phyloP scores from a whole-genome alignment of 2,113 vertebrate species.

The Helogale parvula region DNA sequence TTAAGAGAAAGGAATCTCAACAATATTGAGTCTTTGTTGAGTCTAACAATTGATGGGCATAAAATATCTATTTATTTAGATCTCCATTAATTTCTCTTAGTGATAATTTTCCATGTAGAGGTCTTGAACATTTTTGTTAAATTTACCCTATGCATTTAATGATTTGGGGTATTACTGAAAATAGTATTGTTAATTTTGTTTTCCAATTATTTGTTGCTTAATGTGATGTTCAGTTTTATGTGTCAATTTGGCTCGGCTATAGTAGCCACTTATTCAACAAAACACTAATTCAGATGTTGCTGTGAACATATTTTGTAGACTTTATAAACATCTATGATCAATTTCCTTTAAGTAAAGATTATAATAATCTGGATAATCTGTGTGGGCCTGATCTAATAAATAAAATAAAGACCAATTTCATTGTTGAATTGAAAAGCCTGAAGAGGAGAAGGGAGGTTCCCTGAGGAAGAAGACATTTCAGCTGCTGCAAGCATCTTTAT shows the following conservation, averaged over 20 bases:
- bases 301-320: not conserved
- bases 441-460: not conserved
- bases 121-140: conserved; percentile 10
- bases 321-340: not conserved
- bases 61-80: not conserved
- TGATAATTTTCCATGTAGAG: not conserved
- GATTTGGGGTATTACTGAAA: not conserved
- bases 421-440: not conserved
- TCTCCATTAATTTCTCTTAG: conserved; percentile 6
- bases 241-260: not conserved
- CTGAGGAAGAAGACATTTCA: not conserved
- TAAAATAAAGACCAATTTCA: too few relatives aligned
- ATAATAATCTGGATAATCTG: not conserved
- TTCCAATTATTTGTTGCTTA: not conserved
- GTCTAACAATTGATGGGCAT: not conserved
- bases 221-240: not conserved
- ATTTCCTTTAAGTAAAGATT: not conserved
- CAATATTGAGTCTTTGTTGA: not conserved
- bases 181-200: not conserved
- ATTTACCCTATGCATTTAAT: not conserved
- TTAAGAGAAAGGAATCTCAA: not conserved
- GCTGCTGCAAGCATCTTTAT: not conserved
- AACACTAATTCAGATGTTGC: not conserved
- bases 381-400: not conserved
- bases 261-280: not conserved